Evolutionary conservation across 2,797 vertebrate genomes (phyloP).

Genomic region (Lutjanus campechanus): DNA sequence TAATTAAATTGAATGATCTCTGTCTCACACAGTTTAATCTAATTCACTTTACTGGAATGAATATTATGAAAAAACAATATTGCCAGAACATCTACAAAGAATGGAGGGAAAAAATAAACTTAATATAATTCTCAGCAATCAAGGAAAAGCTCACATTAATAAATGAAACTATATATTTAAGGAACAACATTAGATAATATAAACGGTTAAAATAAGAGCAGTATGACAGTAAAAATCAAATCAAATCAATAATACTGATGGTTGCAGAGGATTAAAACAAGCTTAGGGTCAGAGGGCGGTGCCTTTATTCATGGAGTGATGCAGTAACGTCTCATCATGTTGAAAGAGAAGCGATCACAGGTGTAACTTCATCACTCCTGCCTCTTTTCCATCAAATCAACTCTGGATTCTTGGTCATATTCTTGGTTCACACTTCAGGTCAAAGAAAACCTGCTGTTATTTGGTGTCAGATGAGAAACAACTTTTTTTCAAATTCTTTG

Average conservation of each 20-base stretch:
- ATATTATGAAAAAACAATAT: neutral
- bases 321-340: no score
- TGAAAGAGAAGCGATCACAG: no score
- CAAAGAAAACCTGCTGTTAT: no score
- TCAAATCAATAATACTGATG: neutral
- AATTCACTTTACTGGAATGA: neutral
- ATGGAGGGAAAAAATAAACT: neutral
- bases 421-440: no score
- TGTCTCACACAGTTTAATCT: neutral
- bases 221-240: neutral
- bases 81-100: neutral
- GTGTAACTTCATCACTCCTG: no score
- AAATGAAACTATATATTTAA: neutral
- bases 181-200: neutral
- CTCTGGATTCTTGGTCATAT: no score
- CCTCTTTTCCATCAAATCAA: no score
- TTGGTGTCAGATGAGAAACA: no score
- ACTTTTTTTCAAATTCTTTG: no score
- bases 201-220: neutral
- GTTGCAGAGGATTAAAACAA: neutral
- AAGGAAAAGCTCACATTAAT: neutral
- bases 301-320: no score
- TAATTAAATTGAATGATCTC: neutral
- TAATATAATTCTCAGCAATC: neutral
- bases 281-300: slow-evolving; percentile 4